These are phyloP conservation scores for Odontamblyopus lacepedii DNA, from an alignment of 2,797 vertebrate genomes.

Conservation along the genomic window DNA sequence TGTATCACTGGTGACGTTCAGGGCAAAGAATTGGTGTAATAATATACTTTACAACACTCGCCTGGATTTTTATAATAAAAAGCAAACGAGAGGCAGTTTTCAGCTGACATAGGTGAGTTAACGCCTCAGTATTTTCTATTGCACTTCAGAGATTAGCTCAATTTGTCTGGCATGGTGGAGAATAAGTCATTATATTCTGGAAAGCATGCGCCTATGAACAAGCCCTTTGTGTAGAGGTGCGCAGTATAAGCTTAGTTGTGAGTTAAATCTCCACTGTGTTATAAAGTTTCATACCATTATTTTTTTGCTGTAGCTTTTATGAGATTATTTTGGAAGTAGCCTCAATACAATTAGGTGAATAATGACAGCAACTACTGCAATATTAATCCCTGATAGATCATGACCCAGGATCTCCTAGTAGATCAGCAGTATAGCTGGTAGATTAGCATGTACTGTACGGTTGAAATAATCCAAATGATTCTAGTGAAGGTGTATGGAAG, in stretches of 20 bases:
- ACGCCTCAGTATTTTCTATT: conserved; percentile 12
- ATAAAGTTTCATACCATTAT: neutral
- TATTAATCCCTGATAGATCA: too few species aligned
- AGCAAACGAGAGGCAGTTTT: conserved; percentile 8
- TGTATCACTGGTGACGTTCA: neutral
- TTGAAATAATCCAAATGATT: too few species aligned
- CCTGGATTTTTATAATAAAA: conserved; percentile 13
- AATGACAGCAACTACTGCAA: too few species aligned
- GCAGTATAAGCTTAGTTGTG: neutral
- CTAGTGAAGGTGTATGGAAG: too few species aligned
- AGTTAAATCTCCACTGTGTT: neutral
- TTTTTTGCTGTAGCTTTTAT: neutral
- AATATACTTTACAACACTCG: neutral
- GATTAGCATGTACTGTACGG: too few species aligned
- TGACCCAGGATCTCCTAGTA: too few species aligned
- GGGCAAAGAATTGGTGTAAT: neutral
- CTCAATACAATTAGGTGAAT: too few species aligned
- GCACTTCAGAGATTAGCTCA: conserved; percentile 8
- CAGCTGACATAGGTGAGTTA: conserved; percentile 17
- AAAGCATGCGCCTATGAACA: conserved; percentile 26
- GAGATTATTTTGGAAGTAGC: too few species aligned
- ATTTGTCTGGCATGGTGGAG: conserved; percentile 39
- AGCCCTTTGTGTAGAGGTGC: neutral
- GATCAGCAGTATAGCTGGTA: too few species aligned
- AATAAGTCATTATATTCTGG: conserved; percentile 10